A percentile compares a stretch with the other conserved stretches of the same genome.
Evolutionary conservation across 2,888 invertebrate genomes (phyloP).

Genomic region (Troilus luridus): DNA sequence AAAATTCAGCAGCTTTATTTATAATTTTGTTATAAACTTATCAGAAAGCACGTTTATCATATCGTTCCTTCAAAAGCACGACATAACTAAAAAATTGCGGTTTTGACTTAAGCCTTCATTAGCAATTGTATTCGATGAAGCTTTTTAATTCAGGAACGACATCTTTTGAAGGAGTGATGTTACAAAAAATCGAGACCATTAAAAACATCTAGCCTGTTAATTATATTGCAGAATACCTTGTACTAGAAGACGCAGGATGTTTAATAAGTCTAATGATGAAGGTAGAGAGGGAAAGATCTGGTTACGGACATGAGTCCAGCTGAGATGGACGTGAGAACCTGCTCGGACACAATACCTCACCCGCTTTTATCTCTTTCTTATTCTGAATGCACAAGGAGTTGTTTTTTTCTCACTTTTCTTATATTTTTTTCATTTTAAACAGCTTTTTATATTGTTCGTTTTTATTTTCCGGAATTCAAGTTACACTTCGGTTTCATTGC

Average conservation of each 20-base stretch:
- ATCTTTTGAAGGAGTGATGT: no score
- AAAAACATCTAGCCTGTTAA: background rate
- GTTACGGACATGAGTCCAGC: slow-evolving; percentile 17
- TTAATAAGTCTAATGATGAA: background rate
- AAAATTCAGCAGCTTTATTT: no score
- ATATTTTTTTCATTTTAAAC: background rate
- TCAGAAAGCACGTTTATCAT: no score
- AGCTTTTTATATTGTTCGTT: background rate
- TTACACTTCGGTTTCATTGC: slow-evolving; percentile 37
- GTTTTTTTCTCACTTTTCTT: slow-evolving; percentile 19
- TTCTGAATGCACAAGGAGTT: slow-evolving; percentile 37
- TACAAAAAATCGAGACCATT: no score
- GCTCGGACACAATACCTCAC: slow-evolving; percentile 52
- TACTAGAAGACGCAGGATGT: background rate
- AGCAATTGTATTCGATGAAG: no score
- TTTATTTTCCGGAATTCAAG: background rate
- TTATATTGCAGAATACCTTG: background rate
- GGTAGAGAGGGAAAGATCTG: slow-evolving; percentile 19
- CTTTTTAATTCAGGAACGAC: no score
- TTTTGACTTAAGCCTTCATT: no score
- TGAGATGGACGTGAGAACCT: slow-evolving; percentile 58
- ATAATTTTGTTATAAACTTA: no score
- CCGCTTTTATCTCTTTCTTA: background rate
- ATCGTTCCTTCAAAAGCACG: no score
- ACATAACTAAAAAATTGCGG: no score